Evolutionary conservation across 2,888 invertebrate genomes (phyloP).

Genomic region (Camponotus fellah): DNA sequence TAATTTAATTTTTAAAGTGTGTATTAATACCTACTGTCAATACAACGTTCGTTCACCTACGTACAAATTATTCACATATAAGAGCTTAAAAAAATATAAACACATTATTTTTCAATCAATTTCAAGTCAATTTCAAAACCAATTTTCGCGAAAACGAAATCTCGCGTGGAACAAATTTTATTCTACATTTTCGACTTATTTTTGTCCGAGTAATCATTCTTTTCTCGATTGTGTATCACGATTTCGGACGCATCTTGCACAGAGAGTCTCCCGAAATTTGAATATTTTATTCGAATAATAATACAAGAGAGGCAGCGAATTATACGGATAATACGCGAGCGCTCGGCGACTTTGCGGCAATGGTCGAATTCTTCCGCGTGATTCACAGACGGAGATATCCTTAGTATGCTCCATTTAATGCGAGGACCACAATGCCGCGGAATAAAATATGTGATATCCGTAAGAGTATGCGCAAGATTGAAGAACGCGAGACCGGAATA

Average conservation of each 20-base stretch:
- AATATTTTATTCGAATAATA: conserved; percentile 16
- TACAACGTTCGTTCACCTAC: not conserved
- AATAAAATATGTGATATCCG: conserved; percentile 54
- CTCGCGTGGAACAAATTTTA: not conserved
- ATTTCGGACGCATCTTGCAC: not conserved
- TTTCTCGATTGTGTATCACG: not conserved
- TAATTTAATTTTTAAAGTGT: not conserved
- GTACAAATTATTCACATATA: not conserved
- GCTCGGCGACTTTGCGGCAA: conserved; percentile 27
- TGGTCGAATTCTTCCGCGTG: conserved; percentile 41
- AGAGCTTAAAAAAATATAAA: not conserved
- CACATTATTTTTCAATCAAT: not conserved
- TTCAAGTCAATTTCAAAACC: not conserved
- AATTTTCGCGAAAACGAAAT: not conserved
- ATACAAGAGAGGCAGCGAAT: not conserved
- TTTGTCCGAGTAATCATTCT: not conserved
- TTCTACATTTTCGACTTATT: conserved; percentile 1
- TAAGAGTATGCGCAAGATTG: conserved; percentile 55
- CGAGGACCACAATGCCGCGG: conserved; percentile 44
- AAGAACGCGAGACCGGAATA: conserved; percentile 54
- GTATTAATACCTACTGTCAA: not conserved
- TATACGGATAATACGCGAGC: conserved; percentile 22
- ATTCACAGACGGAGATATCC: conserved; percentile 47
- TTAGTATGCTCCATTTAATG: conserved; percentile 60
- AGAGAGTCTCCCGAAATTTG: not conserved